phyloP scores from a whole-genome alignment of 2,888 invertebrate genomes.

The Pristionchus japonicus region DNA sequence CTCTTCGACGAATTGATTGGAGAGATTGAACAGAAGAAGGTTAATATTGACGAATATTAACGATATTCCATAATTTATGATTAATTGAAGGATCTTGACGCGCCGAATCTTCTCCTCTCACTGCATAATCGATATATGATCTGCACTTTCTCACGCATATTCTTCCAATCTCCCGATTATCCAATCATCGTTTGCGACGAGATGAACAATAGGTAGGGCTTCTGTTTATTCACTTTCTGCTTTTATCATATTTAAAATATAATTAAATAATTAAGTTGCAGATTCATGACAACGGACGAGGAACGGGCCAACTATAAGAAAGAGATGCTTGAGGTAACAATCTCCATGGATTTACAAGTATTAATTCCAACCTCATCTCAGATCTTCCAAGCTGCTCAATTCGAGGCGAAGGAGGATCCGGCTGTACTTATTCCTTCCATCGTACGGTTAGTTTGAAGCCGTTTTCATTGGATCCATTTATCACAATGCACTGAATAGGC shows the following conservation, averaged over 20 bases:
- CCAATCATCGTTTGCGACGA: not conserved
- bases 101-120: not conserved
- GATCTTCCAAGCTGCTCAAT: not conserved
- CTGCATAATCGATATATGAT: conserved; percentile 4
- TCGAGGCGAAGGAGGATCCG: not conserved
- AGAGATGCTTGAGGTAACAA: not conserved
- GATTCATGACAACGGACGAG: not conserved
- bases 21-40: not conserved
- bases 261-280: not conserved
- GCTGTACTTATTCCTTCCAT: not conserved
- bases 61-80: not conserved
- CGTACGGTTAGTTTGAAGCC: not conserved
- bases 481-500: not conserved
- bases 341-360: not conserved
- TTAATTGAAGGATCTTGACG: not conserved
- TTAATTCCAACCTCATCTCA: not conserved
- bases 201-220: not conserved
- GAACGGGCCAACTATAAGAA: not conserved
- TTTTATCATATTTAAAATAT: not conserved
- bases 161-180: not conserved
- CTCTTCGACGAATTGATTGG: not conserved
- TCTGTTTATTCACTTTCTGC: not conserved
- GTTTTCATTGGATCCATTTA: not conserved
- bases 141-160: not conserved
- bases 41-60: not conserved